Evolutionary conservation across 2,113 vertebrate species (phyloP).

Genomic region (Plecturocebus donacophilus): DNA sequence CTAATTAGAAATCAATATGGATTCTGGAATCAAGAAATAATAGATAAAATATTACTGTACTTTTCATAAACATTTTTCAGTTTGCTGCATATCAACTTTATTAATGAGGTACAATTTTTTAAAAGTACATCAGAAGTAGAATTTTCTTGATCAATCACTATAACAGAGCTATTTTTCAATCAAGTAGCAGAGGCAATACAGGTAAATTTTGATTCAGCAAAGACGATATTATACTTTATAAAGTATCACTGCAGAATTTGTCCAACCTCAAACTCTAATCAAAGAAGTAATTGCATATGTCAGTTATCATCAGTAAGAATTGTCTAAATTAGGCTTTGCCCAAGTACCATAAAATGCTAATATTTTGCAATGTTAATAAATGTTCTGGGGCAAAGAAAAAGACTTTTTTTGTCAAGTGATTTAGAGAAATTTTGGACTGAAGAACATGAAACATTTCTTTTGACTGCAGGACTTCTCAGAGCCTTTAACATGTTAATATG

Average conservation of each 20-base stretch:
- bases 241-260: background rate
- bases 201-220: background rate
- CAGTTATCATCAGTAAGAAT: background rate
- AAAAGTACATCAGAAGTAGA: background rate
- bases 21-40: background rate
- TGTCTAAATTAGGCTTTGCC: background rate
- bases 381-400: background rate
- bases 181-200: background rate
- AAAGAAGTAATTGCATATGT: background rate
- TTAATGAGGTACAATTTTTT: background rate
- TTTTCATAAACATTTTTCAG: background rate
- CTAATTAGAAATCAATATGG: background rate
- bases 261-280: background rate
- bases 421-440: background rate
- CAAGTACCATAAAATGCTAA: conserved; percentile 7
- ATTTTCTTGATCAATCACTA: background rate
- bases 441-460: background rate
- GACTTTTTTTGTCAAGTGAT: background rate
- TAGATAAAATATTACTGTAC: background rate
- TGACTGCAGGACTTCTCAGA: background rate
- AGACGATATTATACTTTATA: background rate
- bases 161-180: background rate
- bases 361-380: background rate
- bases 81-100: background rate
- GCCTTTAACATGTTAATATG: background rate